Base-by-base conservation (phyloP, 2,888 invertebrate genomes). In the Diabrotica balteata region DNA sequence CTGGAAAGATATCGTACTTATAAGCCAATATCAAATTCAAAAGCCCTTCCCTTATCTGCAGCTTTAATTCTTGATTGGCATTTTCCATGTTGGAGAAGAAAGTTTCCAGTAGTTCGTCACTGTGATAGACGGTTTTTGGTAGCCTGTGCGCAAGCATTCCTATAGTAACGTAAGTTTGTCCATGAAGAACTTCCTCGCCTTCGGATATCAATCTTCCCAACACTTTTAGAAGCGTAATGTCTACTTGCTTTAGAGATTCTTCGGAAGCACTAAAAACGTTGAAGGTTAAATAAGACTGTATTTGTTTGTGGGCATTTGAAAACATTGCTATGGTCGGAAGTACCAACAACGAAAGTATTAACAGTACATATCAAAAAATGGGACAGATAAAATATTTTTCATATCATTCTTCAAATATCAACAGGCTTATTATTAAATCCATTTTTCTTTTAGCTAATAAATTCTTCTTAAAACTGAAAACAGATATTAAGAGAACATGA, bases 111-210 rank as follows among this genome's bases (percentile, higher is more conserved):
- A 90, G 79, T 43, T 84, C 85, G 10, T 92, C 84, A 80, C 93
- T 90, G 77, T 91, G 89, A 75, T 89, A 89, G 4, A 93, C 88
- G n/a, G 90, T 84, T 61, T 85, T 84, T 0, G 90, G 87, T 70
- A 89, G 86, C 75, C 88, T 86, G 75, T 87, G 88, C 0, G 88
- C 89, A 17, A 91, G 83, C 82, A 88, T 87, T 77, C 94, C 94
- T 74, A 94, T 87, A 66, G 93, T 90, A 72, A 90, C 88, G 80
- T 92, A 94, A 0, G 93, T 92, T 83, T 93, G 89, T 68, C 90
- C 85, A 82, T 89, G 87, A 81, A 89, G 87, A 78, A 88, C 86
- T 1, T 84, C 83, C 70, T 90, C 88, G 46, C 89, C 89, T 54
- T 92, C 91, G 61, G 86, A 83, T 59, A 93, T 88, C 8, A 93